phyloP scores from a whole-genome alignment of 2,888 invertebrate genomes.

The Hybos culiciformis region DNA sequence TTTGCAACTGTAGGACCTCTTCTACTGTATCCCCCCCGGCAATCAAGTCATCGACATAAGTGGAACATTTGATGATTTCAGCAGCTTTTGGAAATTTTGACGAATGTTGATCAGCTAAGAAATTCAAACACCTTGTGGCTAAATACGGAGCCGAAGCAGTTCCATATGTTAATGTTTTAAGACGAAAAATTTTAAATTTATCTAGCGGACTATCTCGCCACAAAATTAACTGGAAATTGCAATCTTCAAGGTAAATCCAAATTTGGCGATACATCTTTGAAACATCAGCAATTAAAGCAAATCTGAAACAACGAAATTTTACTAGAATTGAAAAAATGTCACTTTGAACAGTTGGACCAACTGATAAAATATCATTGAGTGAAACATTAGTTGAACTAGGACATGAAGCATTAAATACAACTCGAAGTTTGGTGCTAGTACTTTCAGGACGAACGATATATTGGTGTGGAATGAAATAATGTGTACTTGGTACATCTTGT shows the following conservation, averaged over 20 bases:
- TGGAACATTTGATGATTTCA: neutral
- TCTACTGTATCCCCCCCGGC: neutral
- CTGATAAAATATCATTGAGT: slow-evolving; percentile 4
- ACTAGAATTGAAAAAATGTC: slow-evolving; percentile 11
- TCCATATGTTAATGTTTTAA: slow-evolving; percentile 13
- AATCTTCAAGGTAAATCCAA: slow-evolving; percentile 8
- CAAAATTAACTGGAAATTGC: slow-evolving; percentile 12
- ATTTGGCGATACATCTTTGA: slow-evolving; percentile 18
- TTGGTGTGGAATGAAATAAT: slow-evolving; percentile 15
- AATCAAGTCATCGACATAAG: neutral
- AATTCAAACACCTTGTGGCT: slow-evolving; percentile 8
- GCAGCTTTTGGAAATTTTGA: neutral
- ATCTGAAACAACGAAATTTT: neutral
- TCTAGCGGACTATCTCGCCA: slow-evolving; percentile 8
- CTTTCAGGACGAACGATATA: slow-evolving; percentile 9
- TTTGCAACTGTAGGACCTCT: neutral
- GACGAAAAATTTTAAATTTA: slow-evolving; percentile 6
- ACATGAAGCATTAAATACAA: slow-evolving; percentile 7
- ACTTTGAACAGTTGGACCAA: slow-evolving; percentile 10
- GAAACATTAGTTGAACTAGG: slow-evolving; percentile 5
- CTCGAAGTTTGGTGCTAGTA: slow-evolving; percentile 2
- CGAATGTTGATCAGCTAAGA: neutral
- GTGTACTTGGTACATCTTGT: neutral
- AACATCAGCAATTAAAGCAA: slow-evolving; percentile 17
- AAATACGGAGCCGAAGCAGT: slow-evolving; percentile 10